These are phyloP conservation scores for Oryzias curvinotus DNA, from an alignment of 2,113 vertebrate genomes.

Conservation along the genomic window DNA sequence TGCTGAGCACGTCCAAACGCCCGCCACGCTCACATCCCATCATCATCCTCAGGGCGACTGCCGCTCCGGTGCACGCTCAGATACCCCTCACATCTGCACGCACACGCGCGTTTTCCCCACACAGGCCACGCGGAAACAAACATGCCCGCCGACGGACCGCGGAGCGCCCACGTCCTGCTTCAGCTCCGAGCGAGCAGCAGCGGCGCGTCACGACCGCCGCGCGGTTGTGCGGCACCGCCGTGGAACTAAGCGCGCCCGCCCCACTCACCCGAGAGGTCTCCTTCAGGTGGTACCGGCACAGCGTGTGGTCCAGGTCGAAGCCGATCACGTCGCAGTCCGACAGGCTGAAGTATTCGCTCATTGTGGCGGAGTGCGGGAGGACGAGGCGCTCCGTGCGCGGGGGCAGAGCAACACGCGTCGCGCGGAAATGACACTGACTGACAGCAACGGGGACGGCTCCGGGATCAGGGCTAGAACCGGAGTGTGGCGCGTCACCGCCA, in stretches of 20 bases:
- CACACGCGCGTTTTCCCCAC: background rate
- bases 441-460: background rate
- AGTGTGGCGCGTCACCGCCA: constrained; percentile 17
- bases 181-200: background rate
- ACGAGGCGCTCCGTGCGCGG: constrained; percentile 6
- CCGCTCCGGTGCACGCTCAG: no score
- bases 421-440: background rate
- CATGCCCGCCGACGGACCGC: background rate
- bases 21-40: no score
- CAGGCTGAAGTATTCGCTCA: constrained; percentile 85
- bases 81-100: no score
- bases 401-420: background rate
- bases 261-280: constrained; percentile 87
- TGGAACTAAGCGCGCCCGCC: constrained; percentile 8
- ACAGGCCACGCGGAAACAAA: background rate
- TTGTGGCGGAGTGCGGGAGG: constrained; percentile 43
- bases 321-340: constrained; percentile 86
- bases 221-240: constrained; percentile 1
- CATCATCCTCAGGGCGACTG: no score
- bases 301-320: constrained; percentile 93
- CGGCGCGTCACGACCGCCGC: background rate
- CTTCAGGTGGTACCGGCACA: constrained; percentile 87
- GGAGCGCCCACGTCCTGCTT: constrained; percentile 14
- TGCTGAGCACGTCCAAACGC: no score
- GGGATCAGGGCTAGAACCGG: background rate